Evolutionary conservation across 2,113 vertebrate genomes (phyloP).

Genomic region (Vulpes ferrilata): DNA sequence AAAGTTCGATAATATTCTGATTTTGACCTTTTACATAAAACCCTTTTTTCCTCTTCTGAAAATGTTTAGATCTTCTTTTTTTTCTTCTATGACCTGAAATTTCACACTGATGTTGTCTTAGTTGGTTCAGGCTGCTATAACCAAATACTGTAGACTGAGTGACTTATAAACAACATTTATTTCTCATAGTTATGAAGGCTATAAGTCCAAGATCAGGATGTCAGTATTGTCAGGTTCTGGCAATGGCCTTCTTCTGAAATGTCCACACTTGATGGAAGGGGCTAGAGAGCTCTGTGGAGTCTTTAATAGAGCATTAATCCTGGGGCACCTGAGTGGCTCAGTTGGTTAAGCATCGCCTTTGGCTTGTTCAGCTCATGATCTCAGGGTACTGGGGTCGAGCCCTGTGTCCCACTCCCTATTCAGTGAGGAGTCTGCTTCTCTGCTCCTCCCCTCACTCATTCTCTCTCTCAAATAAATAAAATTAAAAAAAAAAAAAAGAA

Average conservation of each 20-base stretch:
- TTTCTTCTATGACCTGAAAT: constrained; percentile 20
- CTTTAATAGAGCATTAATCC: neutral
- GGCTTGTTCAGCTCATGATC: neutral
- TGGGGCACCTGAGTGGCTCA: neutral
- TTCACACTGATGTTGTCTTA: neutral
- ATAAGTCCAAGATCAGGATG: neutral
- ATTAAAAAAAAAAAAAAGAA: neutral
- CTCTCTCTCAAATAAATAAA: neutral
- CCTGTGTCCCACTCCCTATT: neutral
- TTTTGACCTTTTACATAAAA: neutral
- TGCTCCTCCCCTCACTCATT: neutral
- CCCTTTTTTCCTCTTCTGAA: neutral
- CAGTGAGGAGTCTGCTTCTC: neutral
- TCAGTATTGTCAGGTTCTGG: neutral
- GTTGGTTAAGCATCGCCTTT: neutral
- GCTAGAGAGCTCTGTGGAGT: neutral
- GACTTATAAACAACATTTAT: neutral
- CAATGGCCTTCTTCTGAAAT: neutral
- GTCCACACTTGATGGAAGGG: neutral
- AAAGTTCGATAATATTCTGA: neutral
- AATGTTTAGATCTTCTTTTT: neutral
- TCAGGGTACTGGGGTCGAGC: neutral
- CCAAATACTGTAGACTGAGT: neutral
- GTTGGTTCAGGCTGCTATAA: too few relatives aligned
- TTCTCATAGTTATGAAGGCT: neutral